These are phyloP conservation scores for Lepidostoma basale DNA, from an alignment of 1,140 invertebrate genomes.

Conservation along the genomic window DNA sequence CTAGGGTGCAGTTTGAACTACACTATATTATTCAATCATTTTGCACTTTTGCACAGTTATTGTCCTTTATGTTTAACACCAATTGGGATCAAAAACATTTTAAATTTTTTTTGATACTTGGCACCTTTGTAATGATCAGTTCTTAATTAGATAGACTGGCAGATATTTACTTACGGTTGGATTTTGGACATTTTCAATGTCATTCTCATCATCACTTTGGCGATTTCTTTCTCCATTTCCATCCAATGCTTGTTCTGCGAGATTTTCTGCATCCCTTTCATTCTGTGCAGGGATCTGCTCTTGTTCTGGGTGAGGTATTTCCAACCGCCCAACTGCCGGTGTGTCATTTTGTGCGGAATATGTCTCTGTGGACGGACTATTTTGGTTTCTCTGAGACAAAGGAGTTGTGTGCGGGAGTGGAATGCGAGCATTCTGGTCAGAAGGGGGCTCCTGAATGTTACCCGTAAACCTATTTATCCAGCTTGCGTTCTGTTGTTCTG, in stretches of 20 bases:
- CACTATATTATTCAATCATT: no score
- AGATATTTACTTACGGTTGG: neutral
- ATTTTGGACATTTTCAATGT: neutral
- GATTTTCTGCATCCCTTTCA: neutral
- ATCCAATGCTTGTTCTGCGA: neutral
- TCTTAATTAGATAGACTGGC: no score
- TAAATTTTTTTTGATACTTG: no score
- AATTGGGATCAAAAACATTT: no score
- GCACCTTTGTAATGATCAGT: no score
- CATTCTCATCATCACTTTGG: constrained; percentile 1
- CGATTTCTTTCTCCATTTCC: neutral
- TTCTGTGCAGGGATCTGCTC: neutral
- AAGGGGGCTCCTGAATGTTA: constrained; percentile 2
- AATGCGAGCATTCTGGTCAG: neutral
- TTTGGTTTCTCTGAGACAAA: neutral
- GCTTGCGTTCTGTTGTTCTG: neutral
- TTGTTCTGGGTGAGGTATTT: neutral
- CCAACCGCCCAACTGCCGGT: neutral
- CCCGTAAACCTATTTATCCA: constrained; percentile 13
- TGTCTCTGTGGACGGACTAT: neutral
- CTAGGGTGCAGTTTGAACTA: no score
- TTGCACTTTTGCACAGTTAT: no score
- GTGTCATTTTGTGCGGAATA: neutral
- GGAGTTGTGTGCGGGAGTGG: neutral
- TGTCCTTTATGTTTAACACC: no score